Conservation (phyloP, 2,113 vertebrate species). For the Leptocoma aspasia region DNA sequence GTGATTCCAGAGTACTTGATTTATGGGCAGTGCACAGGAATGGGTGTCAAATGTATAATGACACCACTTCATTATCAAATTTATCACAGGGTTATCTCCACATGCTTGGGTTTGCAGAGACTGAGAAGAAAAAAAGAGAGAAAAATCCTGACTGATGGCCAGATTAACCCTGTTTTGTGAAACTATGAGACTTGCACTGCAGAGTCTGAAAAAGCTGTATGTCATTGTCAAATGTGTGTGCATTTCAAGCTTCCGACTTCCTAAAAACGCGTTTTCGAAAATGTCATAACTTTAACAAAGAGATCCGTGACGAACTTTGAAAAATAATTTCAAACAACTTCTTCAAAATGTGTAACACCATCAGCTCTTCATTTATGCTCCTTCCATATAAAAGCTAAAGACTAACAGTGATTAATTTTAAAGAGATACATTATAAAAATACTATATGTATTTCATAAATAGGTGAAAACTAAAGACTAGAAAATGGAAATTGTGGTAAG, state of each 20-base stretch:
- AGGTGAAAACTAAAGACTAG: background rate
- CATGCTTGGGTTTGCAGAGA: no score
- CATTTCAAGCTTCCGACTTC: background rate
- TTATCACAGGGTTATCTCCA: background rate
- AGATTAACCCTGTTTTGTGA: background rate
- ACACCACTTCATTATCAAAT: background rate
- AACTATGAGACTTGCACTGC: background rate
- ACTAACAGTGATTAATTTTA: background rate
- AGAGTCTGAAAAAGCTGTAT: background rate
- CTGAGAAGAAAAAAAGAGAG: background rate
- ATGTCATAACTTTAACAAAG: background rate
- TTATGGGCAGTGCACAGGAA: background rate
- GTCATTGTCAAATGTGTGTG: background rate
- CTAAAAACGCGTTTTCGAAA: background rate
- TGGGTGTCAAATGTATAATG: background rate
- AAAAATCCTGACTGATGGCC: background rate
- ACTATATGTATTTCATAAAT: background rate
- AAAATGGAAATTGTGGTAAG: background rate
- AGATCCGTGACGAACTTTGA: background rate
- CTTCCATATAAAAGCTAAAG: background rate
- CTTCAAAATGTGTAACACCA: background rate
- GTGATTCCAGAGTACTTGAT: background rate
- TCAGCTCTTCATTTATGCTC: background rate
- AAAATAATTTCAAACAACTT: background rate
- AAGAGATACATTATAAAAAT: background rate